A percentile compares a stretch with the other conserved stretches of the same genome.
These are phyloP conservation scores for Callinectes sapidus DNA, from an alignment of 2,888 invertebrate genomes.

Conservation along the genomic window DNA sequence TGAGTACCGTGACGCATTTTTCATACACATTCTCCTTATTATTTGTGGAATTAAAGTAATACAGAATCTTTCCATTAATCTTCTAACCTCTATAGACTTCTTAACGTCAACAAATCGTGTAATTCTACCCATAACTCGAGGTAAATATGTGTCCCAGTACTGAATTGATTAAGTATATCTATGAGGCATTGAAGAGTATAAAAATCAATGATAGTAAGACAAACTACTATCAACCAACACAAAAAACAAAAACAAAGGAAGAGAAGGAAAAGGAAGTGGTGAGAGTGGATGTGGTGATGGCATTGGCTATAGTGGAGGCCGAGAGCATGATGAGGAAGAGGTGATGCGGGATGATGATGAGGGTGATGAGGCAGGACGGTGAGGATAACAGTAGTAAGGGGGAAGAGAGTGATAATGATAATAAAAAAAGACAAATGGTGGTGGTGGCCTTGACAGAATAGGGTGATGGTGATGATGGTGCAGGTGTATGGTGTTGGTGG, in stretches of 20 bases:
- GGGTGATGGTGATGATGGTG: constrained; percentile 14
- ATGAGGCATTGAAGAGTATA: no score
- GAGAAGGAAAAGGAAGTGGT: not conserved
- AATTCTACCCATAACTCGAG: no score
- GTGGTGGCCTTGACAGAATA: not conserved
- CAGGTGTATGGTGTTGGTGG: not conserved
- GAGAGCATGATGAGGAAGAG: not conserved
- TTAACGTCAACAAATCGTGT: no score
- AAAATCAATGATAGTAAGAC: no score
- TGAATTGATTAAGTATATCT: no score
- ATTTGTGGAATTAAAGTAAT: no score
- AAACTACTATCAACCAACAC: no score
- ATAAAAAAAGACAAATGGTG: constrained; percentile 5
- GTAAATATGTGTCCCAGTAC: no score
- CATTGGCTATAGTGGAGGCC: not conserved
- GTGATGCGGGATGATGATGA: constrained; percentile 31
- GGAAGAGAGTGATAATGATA: constrained; percentile 23
- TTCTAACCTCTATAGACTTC: no score
- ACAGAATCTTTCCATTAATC: no score
- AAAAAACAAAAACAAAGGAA: not conserved
- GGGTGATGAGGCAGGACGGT: constrained; percentile 15
- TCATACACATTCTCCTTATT: no score
- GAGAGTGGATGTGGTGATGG: not conserved
- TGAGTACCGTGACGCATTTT: no score
- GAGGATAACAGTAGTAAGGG: constrained; percentile 19